phyloP scores from a whole-genome alignment of 2,113 vertebrate species.

The Meriones unguiculatus region DNA sequence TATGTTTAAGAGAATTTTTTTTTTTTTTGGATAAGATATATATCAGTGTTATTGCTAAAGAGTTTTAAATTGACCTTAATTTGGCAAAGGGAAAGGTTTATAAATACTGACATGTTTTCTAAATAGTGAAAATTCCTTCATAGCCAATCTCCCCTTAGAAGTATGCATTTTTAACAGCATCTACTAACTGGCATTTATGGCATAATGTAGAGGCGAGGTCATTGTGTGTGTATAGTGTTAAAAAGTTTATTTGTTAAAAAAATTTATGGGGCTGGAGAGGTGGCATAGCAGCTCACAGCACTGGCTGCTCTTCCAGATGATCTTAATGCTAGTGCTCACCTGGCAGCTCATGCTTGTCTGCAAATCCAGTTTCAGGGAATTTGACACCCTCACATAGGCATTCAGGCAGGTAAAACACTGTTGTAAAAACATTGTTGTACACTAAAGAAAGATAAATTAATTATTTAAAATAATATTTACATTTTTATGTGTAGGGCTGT shows the following conservation, averaged over 20 bases:
- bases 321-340: not conserved
- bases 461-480: not conserved
- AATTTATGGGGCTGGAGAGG: not conserved
- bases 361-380: not conserved
- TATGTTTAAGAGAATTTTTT: slow-evolving; percentile 20
- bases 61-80: slow-evolving; percentile 3
- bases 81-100: slow-evolving; percentile 15
- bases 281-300: not conserved
- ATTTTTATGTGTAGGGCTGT: not conserved
- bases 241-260: not conserved
- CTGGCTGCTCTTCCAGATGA: not conserved
- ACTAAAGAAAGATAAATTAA: not conserved
- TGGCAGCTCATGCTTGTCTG: not conserved
- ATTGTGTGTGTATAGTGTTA: not conserved
- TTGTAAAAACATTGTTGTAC: not conserved
- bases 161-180: not conserved
- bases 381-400: not conserved
- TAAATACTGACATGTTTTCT: not conserved
- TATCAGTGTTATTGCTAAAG: not conserved
- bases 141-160: not conserved
- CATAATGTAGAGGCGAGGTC: not conserved
- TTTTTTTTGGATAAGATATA: not conserved
- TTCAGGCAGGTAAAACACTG: not conserved
- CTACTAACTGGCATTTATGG: not conserved
- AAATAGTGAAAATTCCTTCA: not conserved